Base-by-base conservation (phyloP, 2,113 vertebrate species). In the Apteryx owenii region DNA sequence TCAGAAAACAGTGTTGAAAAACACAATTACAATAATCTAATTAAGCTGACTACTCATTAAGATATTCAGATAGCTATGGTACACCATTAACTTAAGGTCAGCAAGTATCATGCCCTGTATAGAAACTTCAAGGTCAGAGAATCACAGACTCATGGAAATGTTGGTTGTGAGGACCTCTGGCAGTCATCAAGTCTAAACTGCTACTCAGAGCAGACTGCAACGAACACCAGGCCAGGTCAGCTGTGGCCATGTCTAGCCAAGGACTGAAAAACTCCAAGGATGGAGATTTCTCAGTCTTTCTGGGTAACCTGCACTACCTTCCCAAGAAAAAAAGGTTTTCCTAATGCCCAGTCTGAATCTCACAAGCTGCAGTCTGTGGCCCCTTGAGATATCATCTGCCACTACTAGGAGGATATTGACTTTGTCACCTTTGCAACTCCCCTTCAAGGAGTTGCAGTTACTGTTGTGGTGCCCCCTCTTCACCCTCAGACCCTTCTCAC, bases 331-430 rank as follows among this genome's bases (percentile, higher is more conserved):
- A 23, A 4, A 4, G 2, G 4, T 68, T 68, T 92, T 75, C 28
- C 3, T 70, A 0, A 2, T 13, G 19, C 44, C 33, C 33, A 22
- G 1, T 12, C 10, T 54, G n/a, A 62, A 1, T 25, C 16, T 77
- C 8, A 4, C 29, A 20, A 23, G 6, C 54, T 75, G 51, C 26
- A 7, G 1, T 12, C 6, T 26, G 72, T 53, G 38, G 31, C 7
- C 21, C 9, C 14, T 38, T 65, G 10, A 40, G 33, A 19, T 33
- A 50, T 26, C 3, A 13, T 79, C 61, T 87, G 19, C 16, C 22
- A 3, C 36, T 68, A 23, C 44, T 4, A 20, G 85, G 54, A 17
- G 66, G 10, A 21, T 62, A 8, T 75, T 44, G 21, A 6, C 65
- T 88, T 93, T 89, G 61, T n/a, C 33, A 62, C 31, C 21, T 85